These are phyloP conservation scores for Gavialis gangeticus DNA, from an alignment of 2,113 vertebrate genomes.

Conservation along the genomic window DNA sequence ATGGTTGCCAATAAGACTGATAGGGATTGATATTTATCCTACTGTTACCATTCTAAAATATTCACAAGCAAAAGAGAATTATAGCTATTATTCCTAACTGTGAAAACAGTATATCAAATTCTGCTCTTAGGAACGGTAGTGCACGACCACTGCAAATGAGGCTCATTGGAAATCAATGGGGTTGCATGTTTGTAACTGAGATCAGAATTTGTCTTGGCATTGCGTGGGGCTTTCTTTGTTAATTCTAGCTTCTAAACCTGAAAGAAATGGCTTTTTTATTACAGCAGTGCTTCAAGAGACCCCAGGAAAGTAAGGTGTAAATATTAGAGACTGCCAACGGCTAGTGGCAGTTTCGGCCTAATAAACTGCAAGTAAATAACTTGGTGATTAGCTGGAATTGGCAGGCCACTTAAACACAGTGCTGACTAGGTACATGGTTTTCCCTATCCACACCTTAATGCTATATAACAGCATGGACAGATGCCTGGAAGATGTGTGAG, in stretches of 20 bases:
- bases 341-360: slow-evolving; percentile 84
- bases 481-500: slow-evolving; percentile 45
- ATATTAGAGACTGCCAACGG: slow-evolving; percentile 74
- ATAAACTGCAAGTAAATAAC: slow-evolving; percentile 84
- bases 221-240: slow-evolving; percentile 33
- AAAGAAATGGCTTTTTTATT: slow-evolving; percentile 69
- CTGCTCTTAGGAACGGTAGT: slow-evolving; percentile 63
- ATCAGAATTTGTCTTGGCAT: slow-evolving; percentile 68
- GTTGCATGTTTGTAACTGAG: slow-evolving; percentile 48
- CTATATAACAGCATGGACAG: slow-evolving; percentile 13
- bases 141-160: slow-evolving; percentile 66
- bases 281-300: slow-evolving; percentile 76
- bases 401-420: slow-evolving; percentile 71
- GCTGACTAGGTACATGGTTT: slow-evolving; percentile 28
- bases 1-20: background rate
- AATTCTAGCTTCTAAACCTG: slow-evolving; percentile 67
- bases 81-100: slow-evolving; percentile 27
- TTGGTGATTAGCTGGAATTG: slow-evolving; percentile 74
- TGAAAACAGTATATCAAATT: slow-evolving; percentile 30
- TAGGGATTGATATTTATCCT: slow-evolving; percentile 26
- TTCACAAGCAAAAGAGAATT: background rate
- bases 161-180: slow-evolving; percentile 56
- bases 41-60: slow-evolving; percentile 20
- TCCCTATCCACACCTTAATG: slow-evolving; percentile 36
- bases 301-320: slow-evolving; percentile 81